A percentile compares a stretch with the other conserved stretches of the same genome.
phyloP scores from a whole-genome alignment of 2,888 invertebrate genomes.

The Polymixis lichenea region DNA sequence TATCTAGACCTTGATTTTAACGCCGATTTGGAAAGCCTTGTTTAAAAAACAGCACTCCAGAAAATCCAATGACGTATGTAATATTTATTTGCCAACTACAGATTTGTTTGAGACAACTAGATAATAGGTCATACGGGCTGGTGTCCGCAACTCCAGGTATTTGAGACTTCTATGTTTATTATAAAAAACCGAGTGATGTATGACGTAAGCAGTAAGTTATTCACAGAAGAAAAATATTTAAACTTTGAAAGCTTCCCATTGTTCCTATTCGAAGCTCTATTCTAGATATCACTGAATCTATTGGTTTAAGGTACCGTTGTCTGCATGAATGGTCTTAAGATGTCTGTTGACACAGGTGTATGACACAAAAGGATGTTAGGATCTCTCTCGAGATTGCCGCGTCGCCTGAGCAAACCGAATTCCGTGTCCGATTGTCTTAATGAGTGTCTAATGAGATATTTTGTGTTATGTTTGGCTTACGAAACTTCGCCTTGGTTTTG shows the following conservation, averaged over 20 bases:
- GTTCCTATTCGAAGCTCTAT: constrained; percentile 39
- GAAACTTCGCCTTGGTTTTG: constrained; percentile 67
- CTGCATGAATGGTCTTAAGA: constrained; percentile 68
- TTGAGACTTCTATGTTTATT: background rate
- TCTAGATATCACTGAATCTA: constrained; percentile 29
- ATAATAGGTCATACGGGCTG: background rate
- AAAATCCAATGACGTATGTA: constrained; percentile 3
- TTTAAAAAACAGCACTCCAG: constrained; percentile 4
- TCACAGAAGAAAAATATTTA: background rate
- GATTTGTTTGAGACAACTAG: background rate
- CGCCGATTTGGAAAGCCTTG: constrained; percentile 6
- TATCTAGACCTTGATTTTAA: constrained; percentile 47
- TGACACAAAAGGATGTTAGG: constrained; percentile 81
- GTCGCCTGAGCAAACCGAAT: constrained; percentile 85
- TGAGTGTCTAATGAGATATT: constrained; percentile 80
- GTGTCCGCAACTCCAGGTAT: background rate
- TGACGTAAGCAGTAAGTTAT: constrained; percentile 7
- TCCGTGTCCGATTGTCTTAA: constrained; percentile 78
- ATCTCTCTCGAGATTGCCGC: constrained; percentile 78
- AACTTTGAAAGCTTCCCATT: constrained; percentile 26
- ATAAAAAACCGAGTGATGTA: background rate
- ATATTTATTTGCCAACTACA: background rate
- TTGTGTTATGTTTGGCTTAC: constrained; percentile 72
- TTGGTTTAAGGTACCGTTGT: constrained; percentile 61
- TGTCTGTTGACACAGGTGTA: constrained; percentile 83